These are phyloP conservation scores for Cenopis cana DNA, from an alignment of 2,888 invertebrate genomes.

Conservation along the genomic window DNA sequence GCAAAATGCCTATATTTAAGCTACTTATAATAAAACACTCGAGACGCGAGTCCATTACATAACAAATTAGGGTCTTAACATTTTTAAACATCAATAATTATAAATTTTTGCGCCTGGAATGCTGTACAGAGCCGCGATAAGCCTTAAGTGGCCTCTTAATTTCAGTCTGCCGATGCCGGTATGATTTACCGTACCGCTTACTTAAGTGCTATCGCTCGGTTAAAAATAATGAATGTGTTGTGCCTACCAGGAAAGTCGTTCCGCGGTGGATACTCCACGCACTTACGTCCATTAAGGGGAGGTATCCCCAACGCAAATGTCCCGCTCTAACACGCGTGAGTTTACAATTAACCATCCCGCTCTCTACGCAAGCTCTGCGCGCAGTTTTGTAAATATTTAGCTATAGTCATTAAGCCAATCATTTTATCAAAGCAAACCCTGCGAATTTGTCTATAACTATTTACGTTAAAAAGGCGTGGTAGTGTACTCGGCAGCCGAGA, in stretches of 20 bases:
- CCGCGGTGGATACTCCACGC: background rate
- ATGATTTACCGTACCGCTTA: constrained; percentile 26
- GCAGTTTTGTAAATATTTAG: no score
- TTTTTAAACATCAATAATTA: constrained; percentile 24
- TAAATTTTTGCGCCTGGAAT: constrained; percentile 15
- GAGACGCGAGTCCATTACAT: constrained; percentile 16
- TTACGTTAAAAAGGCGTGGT: background rate
- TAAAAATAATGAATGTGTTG: constrained; percentile 27
- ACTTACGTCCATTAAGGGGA: no score
- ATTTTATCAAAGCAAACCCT: no score
- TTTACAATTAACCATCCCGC: no score
- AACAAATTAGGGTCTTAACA: constrained; percentile 32
- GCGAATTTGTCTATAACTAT: no score
- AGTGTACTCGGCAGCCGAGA: background rate
- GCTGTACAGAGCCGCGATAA: constrained; percentile 39
- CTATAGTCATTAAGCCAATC: no score
- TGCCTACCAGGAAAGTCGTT: background rate
- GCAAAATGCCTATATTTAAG: constrained; percentile 11
- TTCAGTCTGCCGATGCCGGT: constrained; percentile 29
- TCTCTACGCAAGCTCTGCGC: no score
- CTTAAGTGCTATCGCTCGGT: constrained; percentile 35
- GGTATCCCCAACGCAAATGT: no score
- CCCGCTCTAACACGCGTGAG: no score
- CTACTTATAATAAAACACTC: constrained; percentile 4
- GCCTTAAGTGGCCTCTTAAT: constrained; percentile 45